These are phyloP conservation scores for Orcinus orca DNA, from an alignment of 2,113 vertebrate genomes.

Conservation along the genomic window DNA sequence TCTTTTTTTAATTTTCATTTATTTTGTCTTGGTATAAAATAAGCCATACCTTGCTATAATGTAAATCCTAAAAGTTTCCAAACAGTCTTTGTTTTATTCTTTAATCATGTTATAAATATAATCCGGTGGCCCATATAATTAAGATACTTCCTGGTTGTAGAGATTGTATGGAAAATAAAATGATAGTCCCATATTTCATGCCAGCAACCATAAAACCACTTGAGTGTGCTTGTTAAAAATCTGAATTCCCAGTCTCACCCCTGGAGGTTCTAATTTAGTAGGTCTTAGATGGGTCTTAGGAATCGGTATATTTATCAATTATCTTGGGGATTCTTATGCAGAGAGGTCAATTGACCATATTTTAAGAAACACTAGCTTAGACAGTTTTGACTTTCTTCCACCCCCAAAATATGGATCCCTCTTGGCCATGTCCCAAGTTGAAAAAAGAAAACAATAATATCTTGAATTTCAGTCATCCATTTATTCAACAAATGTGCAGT, in stretches of 20 bases:
- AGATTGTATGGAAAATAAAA: not conserved
- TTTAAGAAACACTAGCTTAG: not conserved
- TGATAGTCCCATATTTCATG: not conserved
- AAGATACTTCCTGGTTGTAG: not conserved
- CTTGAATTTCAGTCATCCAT: not conserved
- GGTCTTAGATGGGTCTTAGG: not conserved
- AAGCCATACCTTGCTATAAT: not conserved
- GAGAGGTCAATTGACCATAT: not conserved
- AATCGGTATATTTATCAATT: not conserved
- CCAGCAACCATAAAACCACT: not conserved
- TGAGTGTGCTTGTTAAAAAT: not conserved
- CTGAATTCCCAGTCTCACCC: not conserved
- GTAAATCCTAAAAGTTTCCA: not conserved
- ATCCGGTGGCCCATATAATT: not conserved
- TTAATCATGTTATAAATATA: not conserved
- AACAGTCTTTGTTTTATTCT: not conserved
- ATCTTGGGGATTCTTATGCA: not conserved
- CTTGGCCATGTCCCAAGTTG: not conserved
- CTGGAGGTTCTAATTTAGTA: not conserved
- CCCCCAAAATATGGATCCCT: not conserved
- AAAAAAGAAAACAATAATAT: not conserved
- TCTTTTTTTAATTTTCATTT: not conserved
- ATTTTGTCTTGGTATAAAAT: not conserved
- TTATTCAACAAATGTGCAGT: not conserved
- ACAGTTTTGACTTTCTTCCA: not conserved